Conservation (phyloP, 2,797 vertebrate species). For the Rhadinocentrus ornatus region DNA sequence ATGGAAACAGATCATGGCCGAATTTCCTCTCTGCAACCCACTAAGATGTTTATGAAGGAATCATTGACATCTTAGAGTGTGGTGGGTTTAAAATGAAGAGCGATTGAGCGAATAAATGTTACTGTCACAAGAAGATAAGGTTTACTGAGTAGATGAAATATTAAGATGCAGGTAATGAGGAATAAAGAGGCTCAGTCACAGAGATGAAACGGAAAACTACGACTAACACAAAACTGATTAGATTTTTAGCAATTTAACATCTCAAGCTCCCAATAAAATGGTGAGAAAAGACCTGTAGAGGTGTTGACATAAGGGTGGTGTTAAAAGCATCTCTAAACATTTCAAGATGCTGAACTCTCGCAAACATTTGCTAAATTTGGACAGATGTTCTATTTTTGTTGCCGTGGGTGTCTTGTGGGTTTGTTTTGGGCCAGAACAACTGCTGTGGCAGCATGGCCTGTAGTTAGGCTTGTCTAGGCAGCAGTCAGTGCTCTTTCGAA, state of each 20-base stretch:
- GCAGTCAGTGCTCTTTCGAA: constrained; percentile 33
- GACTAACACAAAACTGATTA: constrained; percentile 3
- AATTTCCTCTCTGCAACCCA: constrained; percentile 16
- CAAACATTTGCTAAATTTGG: constrained; percentile 66
- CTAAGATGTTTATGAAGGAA: constrained; percentile 20
- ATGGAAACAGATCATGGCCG: constrained; percentile 18
- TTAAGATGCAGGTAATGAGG: constrained; percentile 13
- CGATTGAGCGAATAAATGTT: constrained; percentile 3
- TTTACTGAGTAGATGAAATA: not conserved
- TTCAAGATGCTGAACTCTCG: constrained; percentile 62
- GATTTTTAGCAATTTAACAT: constrained; percentile 22
- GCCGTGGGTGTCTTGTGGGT: constrained; percentile 54
- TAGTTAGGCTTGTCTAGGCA: constrained; percentile 61
- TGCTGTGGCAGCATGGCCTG: constrained; percentile 51
- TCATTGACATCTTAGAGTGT: not conserved
- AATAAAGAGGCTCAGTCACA: not conserved
- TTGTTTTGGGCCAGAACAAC: constrained; percentile 57
- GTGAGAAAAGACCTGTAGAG: constrained; percentile 30
- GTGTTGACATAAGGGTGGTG: constrained; percentile 58
- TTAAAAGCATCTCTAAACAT: constrained; percentile 55
- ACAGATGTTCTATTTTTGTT: constrained; percentile 63
- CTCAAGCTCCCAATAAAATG: constrained; percentile 14
- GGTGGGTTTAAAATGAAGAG: not conserved
- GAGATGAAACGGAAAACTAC: constrained; percentile 6
- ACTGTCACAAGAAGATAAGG: not conserved